These are phyloP conservation scores for Rallus crepitans DNA, from an alignment of 2,797 vertebrate genomes.

Conservation along the genomic window DNA sequence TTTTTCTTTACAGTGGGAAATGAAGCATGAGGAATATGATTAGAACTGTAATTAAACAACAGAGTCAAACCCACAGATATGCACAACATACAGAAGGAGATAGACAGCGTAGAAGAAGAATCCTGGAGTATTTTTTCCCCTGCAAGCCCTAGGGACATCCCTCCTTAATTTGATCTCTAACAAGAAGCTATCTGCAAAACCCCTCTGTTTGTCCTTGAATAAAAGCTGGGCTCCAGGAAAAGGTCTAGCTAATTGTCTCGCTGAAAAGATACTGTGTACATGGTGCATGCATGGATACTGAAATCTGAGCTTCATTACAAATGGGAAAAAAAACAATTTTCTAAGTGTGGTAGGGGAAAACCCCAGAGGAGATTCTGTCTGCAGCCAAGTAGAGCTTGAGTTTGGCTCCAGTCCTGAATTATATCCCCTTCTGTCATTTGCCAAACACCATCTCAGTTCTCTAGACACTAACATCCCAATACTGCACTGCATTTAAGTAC, in stretches of 20 bases:
- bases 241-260: slow-evolving; percentile 2
- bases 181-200: background rate
- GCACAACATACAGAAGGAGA: background rate
- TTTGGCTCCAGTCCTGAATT: slow-evolving; percentile 19
- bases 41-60: slow-evolving; percentile 47
- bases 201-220: background rate
- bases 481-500: background rate
- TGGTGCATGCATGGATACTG: background rate
- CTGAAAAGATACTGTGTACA: background rate
- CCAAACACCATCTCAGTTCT: slow-evolving; percentile 33
- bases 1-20: slow-evolving; percentile 37
- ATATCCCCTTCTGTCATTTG: background rate
- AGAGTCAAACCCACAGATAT: slow-evolving; percentile 1
- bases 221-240: slow-evolving; percentile 13
- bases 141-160: background rate
- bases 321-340: background rate
- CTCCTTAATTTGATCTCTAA: slow-evolving; percentile 10
- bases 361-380: slow-evolving; percentile 1
- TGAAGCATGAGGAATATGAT: slow-evolving; percentile 30
- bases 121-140: background rate
- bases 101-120: background rate
- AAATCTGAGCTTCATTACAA: slow-evolving; percentile 9
- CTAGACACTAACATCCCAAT: background rate
- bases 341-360: background rate
- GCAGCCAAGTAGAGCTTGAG: slow-evolving; percentile 6